These are phyloP conservation scores for Remorina albescens DNA, from an alignment of 2,797 vertebrate species.

Conservation along the genomic window DNA sequence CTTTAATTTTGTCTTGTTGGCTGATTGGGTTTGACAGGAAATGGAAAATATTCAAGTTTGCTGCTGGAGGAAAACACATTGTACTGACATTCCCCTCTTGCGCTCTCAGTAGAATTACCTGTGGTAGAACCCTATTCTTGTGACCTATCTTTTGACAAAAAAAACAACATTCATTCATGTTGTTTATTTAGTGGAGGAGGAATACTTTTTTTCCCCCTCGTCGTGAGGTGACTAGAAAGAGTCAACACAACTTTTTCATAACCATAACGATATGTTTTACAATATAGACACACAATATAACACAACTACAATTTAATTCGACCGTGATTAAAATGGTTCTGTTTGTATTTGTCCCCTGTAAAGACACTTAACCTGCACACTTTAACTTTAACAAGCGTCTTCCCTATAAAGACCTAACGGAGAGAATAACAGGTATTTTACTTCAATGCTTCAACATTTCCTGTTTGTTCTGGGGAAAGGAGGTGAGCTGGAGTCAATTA, in stretches of 20 bases:
- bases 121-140: neutral
- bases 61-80: slow-evolving; percentile 9
- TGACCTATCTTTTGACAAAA: neutral
- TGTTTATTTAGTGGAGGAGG: neutral
- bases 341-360: neutral
- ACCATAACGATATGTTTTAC: neutral
- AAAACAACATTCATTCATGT: neutral
- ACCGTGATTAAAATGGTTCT: neutral
- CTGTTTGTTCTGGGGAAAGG: slow-evolving; percentile 26
- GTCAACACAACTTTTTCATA: too few species aligned
- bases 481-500: slow-evolving; percentile 13
- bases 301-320: neutral
- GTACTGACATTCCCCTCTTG: neutral
- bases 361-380: neutral
- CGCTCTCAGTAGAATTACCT: slow-evolving; percentile 4
- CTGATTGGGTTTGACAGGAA: slow-evolving; percentile 28
- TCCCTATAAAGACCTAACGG: neutral
- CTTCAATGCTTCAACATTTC: neutral
- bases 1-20: slow-evolving; percentile 32
- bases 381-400: neutral
- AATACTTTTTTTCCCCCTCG: neutral
- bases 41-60: slow-evolving; percentile 42
- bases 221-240: neutral
- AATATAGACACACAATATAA: neutral
- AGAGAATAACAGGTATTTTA: slow-evolving; percentile 12